These are phyloP conservation scores for Athrips mouffetella DNA, from an alignment of 2,888 invertebrate genomes.

Conservation along the genomic window DNA sequence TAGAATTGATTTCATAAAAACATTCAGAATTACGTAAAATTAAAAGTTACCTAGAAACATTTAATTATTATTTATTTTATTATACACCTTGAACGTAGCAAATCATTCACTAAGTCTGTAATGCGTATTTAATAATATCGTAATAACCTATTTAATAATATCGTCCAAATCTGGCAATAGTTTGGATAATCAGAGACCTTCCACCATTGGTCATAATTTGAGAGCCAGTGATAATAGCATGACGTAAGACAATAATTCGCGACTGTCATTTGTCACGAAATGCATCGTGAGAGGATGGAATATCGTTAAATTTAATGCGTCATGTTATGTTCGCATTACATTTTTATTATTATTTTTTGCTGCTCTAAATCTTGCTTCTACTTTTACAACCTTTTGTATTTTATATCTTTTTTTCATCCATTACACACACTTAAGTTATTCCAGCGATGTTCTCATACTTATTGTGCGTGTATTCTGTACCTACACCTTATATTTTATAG, in stretches of 20 bases:
- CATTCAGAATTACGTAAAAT: too few species aligned
- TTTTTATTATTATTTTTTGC: conserved; percentile 6
- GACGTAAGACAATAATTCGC: conserved; percentile 20
- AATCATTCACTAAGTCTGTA: conserved; percentile 27
- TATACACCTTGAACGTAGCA: conserved; percentile 27
- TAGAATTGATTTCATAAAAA: too few species aligned
- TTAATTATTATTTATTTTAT: too few species aligned
- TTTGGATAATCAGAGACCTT: neutral
- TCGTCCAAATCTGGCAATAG: neutral
- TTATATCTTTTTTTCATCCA: neutral
- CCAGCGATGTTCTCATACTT: neutral
- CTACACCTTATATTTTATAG: conserved; percentile 11
- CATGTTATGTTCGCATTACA: conserved; percentile 16
- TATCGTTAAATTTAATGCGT: conserved; percentile 15
- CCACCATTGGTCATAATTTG: conserved; percentile 10
- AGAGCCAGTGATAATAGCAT: conserved; percentile 12
- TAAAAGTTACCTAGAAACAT: too few species aligned
- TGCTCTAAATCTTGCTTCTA: neutral
- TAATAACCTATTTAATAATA: neutral
- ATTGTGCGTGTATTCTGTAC: conserved; percentile 9
- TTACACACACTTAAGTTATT: neutral
- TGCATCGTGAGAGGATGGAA: conserved; percentile 17
- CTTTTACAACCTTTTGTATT: conserved; percentile 1
- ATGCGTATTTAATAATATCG: conserved; percentile 17
- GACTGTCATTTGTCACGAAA: conserved; percentile 20